phyloP scores from a whole-genome alignment of 2,797 vertebrate species.

The Helicolenus hilgendorfi region DNA sequence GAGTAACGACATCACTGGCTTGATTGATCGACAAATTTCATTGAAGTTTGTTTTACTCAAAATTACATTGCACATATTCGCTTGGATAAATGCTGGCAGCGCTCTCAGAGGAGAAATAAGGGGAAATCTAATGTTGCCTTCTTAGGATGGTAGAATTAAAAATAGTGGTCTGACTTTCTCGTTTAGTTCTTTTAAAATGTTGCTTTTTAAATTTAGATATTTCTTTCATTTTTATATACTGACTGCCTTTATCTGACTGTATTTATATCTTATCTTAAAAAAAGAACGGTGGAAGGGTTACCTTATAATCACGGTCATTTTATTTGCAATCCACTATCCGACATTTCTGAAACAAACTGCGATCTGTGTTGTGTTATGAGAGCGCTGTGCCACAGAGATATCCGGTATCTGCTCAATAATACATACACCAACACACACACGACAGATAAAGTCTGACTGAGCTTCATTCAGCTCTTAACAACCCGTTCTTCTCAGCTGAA shows the following conservation, averaged over 20 bases:
- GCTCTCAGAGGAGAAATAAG: too few relatives aligned
- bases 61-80: too few relatives aligned
- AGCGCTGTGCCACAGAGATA: neutral
- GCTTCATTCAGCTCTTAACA: slow-evolving; percentile 58
- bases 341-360: neutral
- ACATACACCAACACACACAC: neutral
- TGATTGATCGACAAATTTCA: too few relatives aligned
- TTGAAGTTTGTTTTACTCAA: too few relatives aligned
- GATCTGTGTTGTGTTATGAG: neutral
- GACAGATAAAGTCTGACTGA: neutral
- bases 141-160: neutral
- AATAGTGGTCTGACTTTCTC: neutral
- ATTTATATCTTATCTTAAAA: neutral
- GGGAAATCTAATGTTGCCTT: neutral
- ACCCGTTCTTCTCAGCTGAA: slow-evolving; percentile 54
- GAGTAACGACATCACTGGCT: too few relatives aligned
- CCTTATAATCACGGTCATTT: neutral
- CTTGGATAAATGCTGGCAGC: too few relatives aligned
- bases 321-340: neutral
- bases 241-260: neutral
- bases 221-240: neutral
- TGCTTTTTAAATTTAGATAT: neutral
- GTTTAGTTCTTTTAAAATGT: neutral
- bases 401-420: slow-evolving; percentile 32
- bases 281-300: neutral